These are phyloP conservation scores for Cyphomyrus discorhynchus DNA, from an alignment of 2,113 vertebrate species.

Conservation along the genomic window DNA sequence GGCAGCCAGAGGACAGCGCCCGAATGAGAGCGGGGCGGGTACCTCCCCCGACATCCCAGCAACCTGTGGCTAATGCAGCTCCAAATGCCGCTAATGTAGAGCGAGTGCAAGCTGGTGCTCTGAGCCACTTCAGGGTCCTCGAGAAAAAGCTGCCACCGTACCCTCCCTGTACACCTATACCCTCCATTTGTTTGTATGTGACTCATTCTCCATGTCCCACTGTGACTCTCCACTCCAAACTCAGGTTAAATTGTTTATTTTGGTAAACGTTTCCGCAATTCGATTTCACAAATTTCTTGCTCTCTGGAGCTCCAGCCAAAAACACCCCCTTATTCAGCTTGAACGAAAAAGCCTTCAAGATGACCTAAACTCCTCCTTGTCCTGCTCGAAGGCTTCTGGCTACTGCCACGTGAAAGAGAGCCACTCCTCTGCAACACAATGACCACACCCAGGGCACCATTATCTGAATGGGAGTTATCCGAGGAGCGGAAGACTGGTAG, in stretches of 20 bases:
- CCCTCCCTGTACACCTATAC: neutral
- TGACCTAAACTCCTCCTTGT: no score
- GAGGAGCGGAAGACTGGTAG: neutral
- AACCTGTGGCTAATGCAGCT: neutral
- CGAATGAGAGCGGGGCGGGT: neutral
- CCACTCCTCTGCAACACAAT: neutral
- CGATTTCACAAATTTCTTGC: neutral
- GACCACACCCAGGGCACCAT: neutral
- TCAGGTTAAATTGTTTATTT: neutral
- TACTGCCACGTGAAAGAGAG: neutral
- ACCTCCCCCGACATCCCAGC: slow-evolving; percentile 11
- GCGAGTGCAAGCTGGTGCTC: neutral
- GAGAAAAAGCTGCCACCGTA: neutral
- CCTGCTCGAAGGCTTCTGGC: neutral
- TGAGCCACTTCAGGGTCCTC: neutral
- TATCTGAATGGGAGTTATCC: neutral
- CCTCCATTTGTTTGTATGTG: neutral
- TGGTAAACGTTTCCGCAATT: neutral
- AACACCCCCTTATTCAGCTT: neutral
- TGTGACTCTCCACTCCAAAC: neutral
- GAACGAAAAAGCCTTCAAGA: neutral
- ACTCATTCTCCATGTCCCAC: neutral
- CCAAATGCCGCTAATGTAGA: neutral
- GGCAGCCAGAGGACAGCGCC: neutral
- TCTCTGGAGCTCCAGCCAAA: neutral